Conservation (phyloP, 2,797 vertebrate genomes). For the Chromobotia macracanthus region DNA sequence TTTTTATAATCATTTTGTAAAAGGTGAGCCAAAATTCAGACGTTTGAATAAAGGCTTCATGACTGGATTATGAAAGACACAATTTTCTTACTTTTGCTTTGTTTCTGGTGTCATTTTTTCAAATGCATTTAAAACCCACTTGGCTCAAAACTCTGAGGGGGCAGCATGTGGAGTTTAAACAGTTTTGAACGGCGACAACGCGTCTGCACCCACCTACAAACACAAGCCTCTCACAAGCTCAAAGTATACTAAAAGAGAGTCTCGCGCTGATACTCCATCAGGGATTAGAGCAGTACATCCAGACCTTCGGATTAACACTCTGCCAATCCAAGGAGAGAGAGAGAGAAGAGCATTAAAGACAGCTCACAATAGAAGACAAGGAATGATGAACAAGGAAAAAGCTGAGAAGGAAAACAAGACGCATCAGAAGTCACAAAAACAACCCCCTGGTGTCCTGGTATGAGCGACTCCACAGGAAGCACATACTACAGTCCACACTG, state of each 20-base stretch:
- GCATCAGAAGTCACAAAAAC: slow-evolving; percentile 7
- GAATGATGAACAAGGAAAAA: background rate
- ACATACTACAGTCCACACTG: background rate
- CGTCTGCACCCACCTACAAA: slow-evolving; percentile 23
- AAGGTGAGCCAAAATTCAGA: too few relatives aligned
- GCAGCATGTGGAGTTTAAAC: background rate
- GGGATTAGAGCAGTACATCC: slow-evolving; percentile 54
- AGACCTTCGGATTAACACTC: slow-evolving; percentile 49
- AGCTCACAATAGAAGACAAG: background rate
- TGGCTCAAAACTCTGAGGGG: slow-evolving; percentile 3
- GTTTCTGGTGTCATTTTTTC: background rate
- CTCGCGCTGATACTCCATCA: slow-evolving; percentile 48
- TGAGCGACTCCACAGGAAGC: background rate
- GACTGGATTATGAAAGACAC: too few relatives aligned
- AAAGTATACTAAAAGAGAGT: slow-evolving; percentile 43
- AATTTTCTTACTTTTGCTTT: too few relatives aligned
- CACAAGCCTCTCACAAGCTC: slow-evolving; percentile 22
- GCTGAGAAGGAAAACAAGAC: background rate
- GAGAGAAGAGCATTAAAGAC: background rate
- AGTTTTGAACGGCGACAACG: background rate
- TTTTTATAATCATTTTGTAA: too few relatives aligned
- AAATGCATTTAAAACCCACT: background rate
- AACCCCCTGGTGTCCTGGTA: slow-evolving; percentile 3
- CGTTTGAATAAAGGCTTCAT: too few relatives aligned
- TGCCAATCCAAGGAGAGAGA: slow-evolving; percentile 39